A percentile compares a stretch with the other conserved stretches of the same genome.
These are phyloP conservation scores for Ptilorrhoa leucosticta DNA, from an alignment of 2,113 vertebrate genomes.

Conservation along the genomic window DNA sequence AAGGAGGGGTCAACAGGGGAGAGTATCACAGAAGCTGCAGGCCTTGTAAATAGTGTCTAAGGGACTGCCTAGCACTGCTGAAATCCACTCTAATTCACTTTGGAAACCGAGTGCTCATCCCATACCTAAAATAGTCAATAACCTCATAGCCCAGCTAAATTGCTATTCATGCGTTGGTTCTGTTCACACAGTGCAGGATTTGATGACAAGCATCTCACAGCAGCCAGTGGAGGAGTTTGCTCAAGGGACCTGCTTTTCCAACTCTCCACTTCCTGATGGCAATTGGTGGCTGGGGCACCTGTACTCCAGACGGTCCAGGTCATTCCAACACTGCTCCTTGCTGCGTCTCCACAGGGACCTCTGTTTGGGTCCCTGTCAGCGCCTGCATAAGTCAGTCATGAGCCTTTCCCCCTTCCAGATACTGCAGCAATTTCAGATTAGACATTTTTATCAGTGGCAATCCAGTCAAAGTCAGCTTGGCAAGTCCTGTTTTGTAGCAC, in stretches of 20 bases:
- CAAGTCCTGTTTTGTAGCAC: background rate
- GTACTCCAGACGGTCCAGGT: background rate
- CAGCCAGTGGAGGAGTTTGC: background rate
- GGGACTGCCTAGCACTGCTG: background rate
- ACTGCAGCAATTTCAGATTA: background rate
- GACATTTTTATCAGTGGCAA: background rate
- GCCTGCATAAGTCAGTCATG: accelerated
- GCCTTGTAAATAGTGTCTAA: background rate
- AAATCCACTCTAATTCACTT: background rate
- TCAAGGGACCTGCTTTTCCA: background rate
- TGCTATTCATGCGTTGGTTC: background rate
- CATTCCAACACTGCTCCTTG: background rate
- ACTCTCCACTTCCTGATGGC: background rate
- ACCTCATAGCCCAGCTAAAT: background rate
- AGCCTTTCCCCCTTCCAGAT: background rate
- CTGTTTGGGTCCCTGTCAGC: background rate
- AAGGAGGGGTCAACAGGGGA: background rate
- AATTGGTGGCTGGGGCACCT: background rate
- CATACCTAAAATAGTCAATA: background rate
- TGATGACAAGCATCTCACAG: background rate
- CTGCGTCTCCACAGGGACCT: background rate
- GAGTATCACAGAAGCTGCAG: background rate
- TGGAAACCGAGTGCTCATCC: background rate
- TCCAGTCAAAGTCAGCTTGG: background rate
- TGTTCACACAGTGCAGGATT: background rate